Evolutionary conservation across 2,797 vertebrate genomes (phyloP).

Genomic region (Odontamblyopus lacepedii): DNA sequence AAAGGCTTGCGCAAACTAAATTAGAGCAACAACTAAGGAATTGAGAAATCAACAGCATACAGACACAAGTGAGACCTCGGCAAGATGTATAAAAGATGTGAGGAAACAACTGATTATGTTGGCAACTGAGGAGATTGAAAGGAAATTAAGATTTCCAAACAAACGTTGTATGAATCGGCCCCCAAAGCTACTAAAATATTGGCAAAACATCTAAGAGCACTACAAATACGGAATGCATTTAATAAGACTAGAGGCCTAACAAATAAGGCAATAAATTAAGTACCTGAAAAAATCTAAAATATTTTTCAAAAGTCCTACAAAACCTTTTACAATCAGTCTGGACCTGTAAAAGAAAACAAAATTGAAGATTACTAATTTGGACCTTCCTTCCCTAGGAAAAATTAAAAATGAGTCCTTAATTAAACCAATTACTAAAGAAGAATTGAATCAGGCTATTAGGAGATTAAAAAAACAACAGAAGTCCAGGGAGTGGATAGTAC

Average conservation of each 20-base stretch:
- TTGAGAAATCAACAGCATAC: not conserved
- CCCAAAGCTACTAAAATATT: constrained; percentile 6
- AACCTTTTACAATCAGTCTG: no score
- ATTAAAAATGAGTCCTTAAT: no score
- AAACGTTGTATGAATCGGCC: constrained; percentile 17
- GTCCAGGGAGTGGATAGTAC: no score
- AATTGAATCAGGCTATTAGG: no score
- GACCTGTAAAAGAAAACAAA: no score
- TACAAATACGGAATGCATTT: not conserved
- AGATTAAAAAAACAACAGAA: no score
- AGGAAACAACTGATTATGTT: not conserved
- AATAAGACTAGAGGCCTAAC: constrained; percentile 8
- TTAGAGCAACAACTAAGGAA: not conserved
- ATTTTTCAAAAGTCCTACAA: no score
- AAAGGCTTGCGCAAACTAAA: not conserved
- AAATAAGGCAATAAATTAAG: constrained; percentile 5
- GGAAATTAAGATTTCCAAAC: constrained; percentile 1
- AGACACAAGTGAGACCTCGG: not conserved
- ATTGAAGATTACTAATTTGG: no score
- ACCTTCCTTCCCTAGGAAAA: no score
- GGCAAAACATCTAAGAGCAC: not conserved
- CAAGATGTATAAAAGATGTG: not conserved
- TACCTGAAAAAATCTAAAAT: constrained; percentile 1
- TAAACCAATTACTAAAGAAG: no score
- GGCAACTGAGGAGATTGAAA: not conserved